A percentile compares a stretch with the other conserved stretches of the same genome.
phyloP scores from a whole-genome alignment of 2,888 invertebrate genomes.

The Scaptomyza tumidula region DNA sequence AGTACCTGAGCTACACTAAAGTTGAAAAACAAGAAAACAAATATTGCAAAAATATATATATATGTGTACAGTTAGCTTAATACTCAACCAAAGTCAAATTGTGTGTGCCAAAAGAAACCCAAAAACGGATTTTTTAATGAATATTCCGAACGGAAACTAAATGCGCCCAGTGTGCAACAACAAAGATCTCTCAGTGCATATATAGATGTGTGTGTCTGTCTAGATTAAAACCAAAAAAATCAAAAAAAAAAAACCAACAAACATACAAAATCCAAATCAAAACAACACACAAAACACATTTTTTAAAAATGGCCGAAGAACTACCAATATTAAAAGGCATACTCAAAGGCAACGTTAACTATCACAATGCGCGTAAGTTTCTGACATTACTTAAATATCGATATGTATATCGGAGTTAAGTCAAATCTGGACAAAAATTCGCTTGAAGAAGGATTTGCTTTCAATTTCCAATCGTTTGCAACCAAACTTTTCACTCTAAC shows the following conservation, averaged over 20 bases:
- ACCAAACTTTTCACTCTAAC: conserved; percentile 41
- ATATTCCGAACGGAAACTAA: conserved; percentile 42
- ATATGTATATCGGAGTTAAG: no score
- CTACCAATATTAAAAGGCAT: conserved; percentile 95
- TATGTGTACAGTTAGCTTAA: conserved; percentile 13
- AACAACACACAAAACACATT: conserved; percentile 23
- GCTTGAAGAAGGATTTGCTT: conserved; percentile 36
- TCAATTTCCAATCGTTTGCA: conserved; percentile 50
- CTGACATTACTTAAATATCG: not conserved
- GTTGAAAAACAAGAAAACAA: conserved; percentile 2
- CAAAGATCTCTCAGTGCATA: conserved; percentile 34
- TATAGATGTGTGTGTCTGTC: conserved; percentile 24
- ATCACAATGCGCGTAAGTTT: conserved; percentile 97
- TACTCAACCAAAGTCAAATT: conserved; percentile 59
- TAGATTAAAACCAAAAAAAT: conserved; percentile 15
- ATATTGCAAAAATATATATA: not conserved
- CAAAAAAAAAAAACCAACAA: not conserved
- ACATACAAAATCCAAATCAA: not conserved
- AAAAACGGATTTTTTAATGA: conserved; percentile 63
- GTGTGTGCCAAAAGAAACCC: conserved; percentile 68
- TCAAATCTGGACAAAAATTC: not conserved
- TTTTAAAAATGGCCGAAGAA: conserved; percentile 92
- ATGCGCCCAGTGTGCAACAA: conserved; percentile 51
- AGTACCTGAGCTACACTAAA: conserved; percentile 43
- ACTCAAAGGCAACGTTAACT: conserved; percentile 94